These are phyloP conservation scores for Sinonovacula constricta DNA, from an alignment of 1,140 invertebrate genomes.

Conservation along the genomic window DNA sequence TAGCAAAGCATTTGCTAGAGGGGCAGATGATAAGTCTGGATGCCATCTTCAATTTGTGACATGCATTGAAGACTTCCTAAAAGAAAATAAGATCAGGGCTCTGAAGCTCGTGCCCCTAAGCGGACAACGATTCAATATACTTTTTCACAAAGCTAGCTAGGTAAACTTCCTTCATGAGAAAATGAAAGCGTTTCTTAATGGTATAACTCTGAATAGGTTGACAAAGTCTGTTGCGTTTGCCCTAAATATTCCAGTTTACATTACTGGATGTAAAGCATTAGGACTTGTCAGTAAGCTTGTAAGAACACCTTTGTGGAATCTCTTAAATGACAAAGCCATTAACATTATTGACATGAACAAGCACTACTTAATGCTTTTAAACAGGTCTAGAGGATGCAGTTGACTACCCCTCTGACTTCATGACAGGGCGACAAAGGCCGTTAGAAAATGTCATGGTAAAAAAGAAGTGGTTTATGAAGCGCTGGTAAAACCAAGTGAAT, in stretches of 20 bases:
- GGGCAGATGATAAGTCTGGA: too few relatives aligned
- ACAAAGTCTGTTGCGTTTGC: constrained; percentile 2
- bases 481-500: too few relatives aligned
- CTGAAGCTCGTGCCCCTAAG: constrained; percentile 15
- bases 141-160: too few relatives aligned
- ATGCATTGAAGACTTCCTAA: constrained; percentile 7
- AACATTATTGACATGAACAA: constrained; percentile 3
- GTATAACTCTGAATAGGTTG: too few relatives aligned
- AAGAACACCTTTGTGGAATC: constrained; percentile 28
- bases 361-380: neutral
- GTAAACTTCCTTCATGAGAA: constrained; percentile 12
- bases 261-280: too few relatives aligned
- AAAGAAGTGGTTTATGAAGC: too few relatives aligned
- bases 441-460: neutral
- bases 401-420: neutral
- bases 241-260: constrained; percentile 9
- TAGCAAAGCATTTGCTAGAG: too few relatives aligned
- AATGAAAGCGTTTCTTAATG: too few relatives aligned
- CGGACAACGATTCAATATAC: too few relatives aligned
- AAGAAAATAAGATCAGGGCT: neutral
- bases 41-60: too few relatives aligned
- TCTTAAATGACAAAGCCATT: neutral
- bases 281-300: too few relatives aligned
- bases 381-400: neutral
- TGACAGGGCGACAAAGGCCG: neutral